Evolutionary conservation across 2,888 invertebrate species (phyloP), one percentile per base, ranked within the genome.

Genomic region (Pterostichus madidus): DNA sequence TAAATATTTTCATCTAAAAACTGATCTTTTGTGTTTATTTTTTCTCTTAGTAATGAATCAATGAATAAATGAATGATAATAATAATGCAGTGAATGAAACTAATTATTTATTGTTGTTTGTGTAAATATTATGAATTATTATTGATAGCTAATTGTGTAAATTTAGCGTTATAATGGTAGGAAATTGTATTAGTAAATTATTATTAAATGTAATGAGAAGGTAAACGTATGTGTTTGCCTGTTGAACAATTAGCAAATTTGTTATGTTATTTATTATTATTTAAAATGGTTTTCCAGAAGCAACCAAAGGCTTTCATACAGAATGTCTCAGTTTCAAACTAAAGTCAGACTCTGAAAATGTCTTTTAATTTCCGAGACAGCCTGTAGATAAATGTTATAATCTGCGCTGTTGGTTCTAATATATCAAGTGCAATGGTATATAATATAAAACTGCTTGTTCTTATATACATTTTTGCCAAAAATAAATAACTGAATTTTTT

Each of bases 51-150:
- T 35, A 24, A 59, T 24, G 15, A 17, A 61, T 39, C 3, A 61
- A 46, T 79, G 46, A 61, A 46, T 1, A 3, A 24, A 24, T 24
- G 24, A 24, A 24, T 24, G 24, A 24, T 24, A 24, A 24, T 24
- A 24, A 24, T 24, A 24, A 61, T 32, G 64, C 44, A 52, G 13
- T 13, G n/a, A 13, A 52, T 52, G 3, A 61, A 79, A 79, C 68
- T 80, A 71, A 77, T 80, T 80, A 68, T 68, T 80, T 80, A 49
- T 64, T 80, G 80, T 80, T 68, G 59, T 8, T 77, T 77, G 52
- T 80, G 80, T 80, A 71, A 31, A 80, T 80, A 80, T 71, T 49
- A 56, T 35, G 10, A 44, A 44, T n/a, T 39, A 56, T 56, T 17
- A 44, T 56, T 59, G 17, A 56, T 77, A 77, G 77, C 77, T 53